Base-by-base conservation (phyloP, 2,797 vertebrate genomes). In the Garrulus glandarius region DNA sequence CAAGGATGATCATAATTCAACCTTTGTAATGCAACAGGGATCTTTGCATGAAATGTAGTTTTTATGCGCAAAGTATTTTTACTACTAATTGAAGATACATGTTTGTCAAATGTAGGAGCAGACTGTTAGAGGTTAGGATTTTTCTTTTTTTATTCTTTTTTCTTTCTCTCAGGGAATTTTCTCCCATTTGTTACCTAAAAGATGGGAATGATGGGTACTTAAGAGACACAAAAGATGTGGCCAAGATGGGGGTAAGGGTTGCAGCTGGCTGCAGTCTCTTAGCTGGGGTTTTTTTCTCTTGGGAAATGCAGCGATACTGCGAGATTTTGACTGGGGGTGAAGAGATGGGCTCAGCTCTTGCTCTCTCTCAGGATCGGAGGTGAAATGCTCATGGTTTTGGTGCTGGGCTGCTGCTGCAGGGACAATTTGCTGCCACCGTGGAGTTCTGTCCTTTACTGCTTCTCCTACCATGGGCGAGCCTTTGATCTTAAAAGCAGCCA, bases 381-480 rank as follows among this genome's bases (percentile, higher is more conserved):
- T 65, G 36, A 34, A 26, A 36, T 10, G 13, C 13, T 49, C 1
- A 0, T 26, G 30, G 32, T 49, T 14, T 30, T 47, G 14, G 11
- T 56, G 36, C 36, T 0, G 0, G 50, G 30, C 43, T 64, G 36
- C 24, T 49, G 34, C 81, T 72, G 34, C 0, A 0, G 30, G 11
- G 17, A 34, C 13, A 21, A 56, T 34, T 41, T 0, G 0, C 20
- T 56, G 34, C 26, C 30, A 41, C 17, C 6, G 9, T 6, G 4
- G 52, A 36, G 32, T 43, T 57, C 52, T 8, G 7, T 15, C 26
- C 11, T 43, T 36, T 50, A 4, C 32, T 32, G 14, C 60, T 57
- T 57, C 22, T 43, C 21, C 43, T 41, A 5, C 37, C 3, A 9
- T 7, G 18, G 11, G 6, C 3, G 12, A 50, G 18, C 10, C 22